Conservation (phyloP, 2,888 invertebrate species). For the Pegoplata infirma region DNA sequence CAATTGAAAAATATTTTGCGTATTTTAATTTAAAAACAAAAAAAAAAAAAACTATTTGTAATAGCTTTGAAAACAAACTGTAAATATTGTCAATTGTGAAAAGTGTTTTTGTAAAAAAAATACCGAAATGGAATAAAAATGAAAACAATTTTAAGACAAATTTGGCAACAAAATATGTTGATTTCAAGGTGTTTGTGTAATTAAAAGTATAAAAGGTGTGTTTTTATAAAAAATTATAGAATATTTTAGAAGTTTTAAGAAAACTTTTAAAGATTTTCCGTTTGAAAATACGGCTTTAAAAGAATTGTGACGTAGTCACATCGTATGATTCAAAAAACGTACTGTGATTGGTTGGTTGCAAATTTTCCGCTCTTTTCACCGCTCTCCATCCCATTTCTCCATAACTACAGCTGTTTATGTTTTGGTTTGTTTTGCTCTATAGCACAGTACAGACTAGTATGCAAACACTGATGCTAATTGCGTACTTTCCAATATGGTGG, state of each 20-base stretch:
- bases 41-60: no score
- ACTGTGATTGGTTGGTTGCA: slow-evolving; percentile 73
- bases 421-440: slow-evolving; percentile 63
- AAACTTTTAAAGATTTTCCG: slow-evolving; percentile 21
- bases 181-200: background rate
- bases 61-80: background rate
- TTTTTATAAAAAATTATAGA: background rate
- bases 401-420: slow-evolving; percentile 57
- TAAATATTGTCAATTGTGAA: slow-evolving; percentile 8
- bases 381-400: background rate
- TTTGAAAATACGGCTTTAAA: slow-evolving; percentile 16
- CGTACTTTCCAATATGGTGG: no score
- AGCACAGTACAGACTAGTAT: background rate
- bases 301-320: slow-evolving; percentile 72
- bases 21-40: background rate
- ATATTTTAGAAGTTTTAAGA: background rate
- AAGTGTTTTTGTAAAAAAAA: background rate
- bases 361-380: slow-evolving; percentile 49
- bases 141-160: slow-evolving; percentile 5
- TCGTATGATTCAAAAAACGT: slow-evolving; percentile 75
- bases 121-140: background rate
- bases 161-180: background rate
- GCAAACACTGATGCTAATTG: background rate
- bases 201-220: slow-evolving; percentile 2
- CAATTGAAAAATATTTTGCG: slow-evolving; percentile 24